These are phyloP conservation scores for Calameuta pallipes DNA, from an alignment of 2,888 invertebrate genomes.

Conservation along the genomic window DNA sequence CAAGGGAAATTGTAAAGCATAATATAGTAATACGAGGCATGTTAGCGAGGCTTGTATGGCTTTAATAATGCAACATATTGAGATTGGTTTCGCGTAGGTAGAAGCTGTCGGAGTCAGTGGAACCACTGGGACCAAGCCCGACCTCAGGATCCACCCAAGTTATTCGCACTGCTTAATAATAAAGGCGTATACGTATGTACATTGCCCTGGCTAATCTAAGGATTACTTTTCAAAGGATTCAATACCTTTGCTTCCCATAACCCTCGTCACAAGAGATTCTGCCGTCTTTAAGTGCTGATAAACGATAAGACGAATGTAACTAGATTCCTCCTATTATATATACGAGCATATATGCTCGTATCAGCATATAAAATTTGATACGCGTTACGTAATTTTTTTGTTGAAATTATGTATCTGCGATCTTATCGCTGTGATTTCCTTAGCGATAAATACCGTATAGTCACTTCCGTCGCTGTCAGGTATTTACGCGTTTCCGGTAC, in stretches of 20 bases:
- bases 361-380: neutral
- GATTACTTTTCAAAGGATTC: neutral
- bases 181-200: slow-evolving; percentile 22
- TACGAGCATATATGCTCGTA: neutral
- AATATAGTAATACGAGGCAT: slow-evolving; percentile 47
- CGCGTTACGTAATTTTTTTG: neutral
- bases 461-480: neutral
- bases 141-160: slow-evolving; percentile 52
- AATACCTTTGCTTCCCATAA: neutral
- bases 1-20: slow-evolving; percentile 48
- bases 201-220: neutral
- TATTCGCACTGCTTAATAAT: slow-evolving; percentile 48
- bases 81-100: slow-evolving; percentile 54
- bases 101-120: slow-evolving; percentile 9
- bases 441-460: neutral
- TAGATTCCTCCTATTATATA: neutral
- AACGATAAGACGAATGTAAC: neutral
- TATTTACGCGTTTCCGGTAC: neutral
- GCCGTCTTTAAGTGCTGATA: neutral
- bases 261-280: neutral
- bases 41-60: slow-evolving; percentile 41
- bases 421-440: neutral
- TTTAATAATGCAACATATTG: slow-evolving; percentile 61
- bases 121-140: slow-evolving; percentile 50
- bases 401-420: neutral